Percentiles rank a stretch among this genome's conserved stretches.
Conservation (phyloP, 2,888 invertebrate genomes). For the Muschampia plurimacula region DNA sequence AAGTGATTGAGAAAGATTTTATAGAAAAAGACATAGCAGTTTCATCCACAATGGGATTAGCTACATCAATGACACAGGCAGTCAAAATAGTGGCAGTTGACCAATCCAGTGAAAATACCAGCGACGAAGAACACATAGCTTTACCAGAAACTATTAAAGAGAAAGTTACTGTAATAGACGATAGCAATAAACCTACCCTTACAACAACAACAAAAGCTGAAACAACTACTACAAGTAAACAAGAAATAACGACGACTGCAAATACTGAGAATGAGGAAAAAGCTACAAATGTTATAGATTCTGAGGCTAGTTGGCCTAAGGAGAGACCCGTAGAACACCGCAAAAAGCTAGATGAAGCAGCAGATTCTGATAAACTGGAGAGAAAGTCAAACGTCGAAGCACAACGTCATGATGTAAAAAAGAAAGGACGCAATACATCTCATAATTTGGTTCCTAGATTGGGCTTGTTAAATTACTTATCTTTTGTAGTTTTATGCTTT, state of each 20-base stretch:
- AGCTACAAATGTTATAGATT: constrained; percentile 9
- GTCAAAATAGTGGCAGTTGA: not conserved
- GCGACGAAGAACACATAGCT: constrained; percentile 10
- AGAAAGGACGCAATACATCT: constrained; percentile 44
- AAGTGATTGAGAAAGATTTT: constrained; percentile 63
- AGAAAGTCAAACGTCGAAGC: constrained; percentile 54
- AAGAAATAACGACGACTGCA: constrained; percentile 18
- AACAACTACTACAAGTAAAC: constrained; percentile 22
- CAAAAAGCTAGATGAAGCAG: constrained; percentile 44
- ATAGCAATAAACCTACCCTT: constrained; percentile 24
- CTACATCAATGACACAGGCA: not conserved
- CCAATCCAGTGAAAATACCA: constrained; percentile 19
- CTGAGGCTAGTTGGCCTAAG: constrained; percentile 51
- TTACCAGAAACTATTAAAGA: constrained; percentile 15
- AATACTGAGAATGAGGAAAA: constrained; percentile 33
- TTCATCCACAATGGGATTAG: not conserved
- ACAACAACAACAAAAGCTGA: constrained; percentile 37
- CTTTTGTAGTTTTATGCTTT: constrained; percentile 47
- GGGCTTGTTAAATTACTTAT: constrained; percentile 48
- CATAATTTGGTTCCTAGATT: constrained; percentile 40
- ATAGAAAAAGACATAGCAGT: not conserved
- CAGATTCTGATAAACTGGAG: constrained; percentile 47
- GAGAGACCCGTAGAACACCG: constrained; percentile 46
- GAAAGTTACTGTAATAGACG: constrained; percentile 3
- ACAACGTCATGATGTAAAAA: constrained; percentile 45